phyloP scores from a whole-genome alignment of 2,113 vertebrate genomes.

The Penelope pileata region DNA sequence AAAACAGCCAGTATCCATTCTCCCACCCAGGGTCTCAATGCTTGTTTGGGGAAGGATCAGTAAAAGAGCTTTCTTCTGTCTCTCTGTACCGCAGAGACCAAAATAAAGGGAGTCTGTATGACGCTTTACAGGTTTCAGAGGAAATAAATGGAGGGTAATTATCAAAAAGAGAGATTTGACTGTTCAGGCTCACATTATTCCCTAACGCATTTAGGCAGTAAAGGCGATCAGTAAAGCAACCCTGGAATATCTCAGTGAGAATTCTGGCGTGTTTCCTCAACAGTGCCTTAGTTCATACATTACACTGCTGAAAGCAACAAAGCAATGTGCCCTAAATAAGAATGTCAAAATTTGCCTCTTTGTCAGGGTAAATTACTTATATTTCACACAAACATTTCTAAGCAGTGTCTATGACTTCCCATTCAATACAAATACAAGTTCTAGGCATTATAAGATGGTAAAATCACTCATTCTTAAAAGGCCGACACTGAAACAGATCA shows the following conservation, averaged over 20 bases:
- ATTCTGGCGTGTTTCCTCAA: slow-evolving; percentile 2
- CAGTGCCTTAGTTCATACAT: background rate
- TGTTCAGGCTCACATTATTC: slow-evolving; percentile 10
- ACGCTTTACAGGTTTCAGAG: background rate
- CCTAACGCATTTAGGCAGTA: background rate
- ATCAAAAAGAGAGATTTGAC: slow-evolving; percentile 43
- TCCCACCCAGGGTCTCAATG: background rate
- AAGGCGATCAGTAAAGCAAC: slow-evolving; percentile 20
- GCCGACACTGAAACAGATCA: background rate
- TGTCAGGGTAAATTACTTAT: background rate
- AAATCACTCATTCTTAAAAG: background rate
- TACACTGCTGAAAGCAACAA: background rate
- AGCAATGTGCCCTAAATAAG: background rate
- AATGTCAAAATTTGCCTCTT: background rate
- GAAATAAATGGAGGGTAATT: slow-evolving; percentile 20
- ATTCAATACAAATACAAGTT: slow-evolving; percentile 1
- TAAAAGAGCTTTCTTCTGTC: background rate
- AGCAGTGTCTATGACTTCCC: background rate
- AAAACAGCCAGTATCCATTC: background rate
- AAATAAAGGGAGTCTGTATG: background rate
- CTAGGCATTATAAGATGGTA: background rate
- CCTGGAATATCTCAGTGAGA: slow-evolving; percentile 22
- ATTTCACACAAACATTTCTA: slow-evolving; percentile 12
- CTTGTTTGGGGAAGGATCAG: slow-evolving; percentile 45
- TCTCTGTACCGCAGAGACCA: slow-evolving; percentile 13